Base-by-base conservation (phyloP, 2,888 invertebrate species). In the Himalopsyche anomala region DNA sequence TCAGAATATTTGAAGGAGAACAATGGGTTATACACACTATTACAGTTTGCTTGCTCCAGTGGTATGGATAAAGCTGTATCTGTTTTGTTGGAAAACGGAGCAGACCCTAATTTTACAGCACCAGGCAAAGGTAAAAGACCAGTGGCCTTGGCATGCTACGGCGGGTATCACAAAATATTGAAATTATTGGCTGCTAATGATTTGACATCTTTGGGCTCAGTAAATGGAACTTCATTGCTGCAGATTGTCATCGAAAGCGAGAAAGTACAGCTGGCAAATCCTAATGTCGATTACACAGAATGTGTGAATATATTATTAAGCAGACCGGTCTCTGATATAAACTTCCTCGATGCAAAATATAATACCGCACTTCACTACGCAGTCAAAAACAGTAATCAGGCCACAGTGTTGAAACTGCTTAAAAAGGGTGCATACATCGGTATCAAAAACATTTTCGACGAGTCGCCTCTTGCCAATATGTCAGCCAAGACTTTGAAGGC, bases 341-440 rank as follows among this genome's bases (percentile, higher is more conserved):
- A 96, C 89, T 94, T 94, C 89, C 90, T 91, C 17, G 95, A 95
- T 90, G 90, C 92, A 9, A 95, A 95, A 89, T 94, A 95, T 36
- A 95, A 95, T 88, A 95, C 96, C 40, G 95, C 96, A 0, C 91
- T 97, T 45, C 96, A 97, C 91, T 96, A 96, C 90, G 96, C 96
- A 1, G 95, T 95, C 0, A 94, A 95, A 89, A 95, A 95, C 89
- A 95, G 95, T 19, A 95, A 95, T 89, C 92, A 92, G 28, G 93
- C 94, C 85, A 95, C 95, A 1, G 94, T 95, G 5, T 91, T 94
- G 83, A 92, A 94, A 82, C 91, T 97, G 80, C 91, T 97, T 12
- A 92, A 94, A 83, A 93, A 94, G 84, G 97, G 97, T 28, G 96
- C 96, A 15, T 96, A 96, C 90, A 93, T 97, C 45, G 96, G 96